Conservation (phyloP, 2,888 invertebrate genomes). For the Yponomeuta plumbellus region DNA sequence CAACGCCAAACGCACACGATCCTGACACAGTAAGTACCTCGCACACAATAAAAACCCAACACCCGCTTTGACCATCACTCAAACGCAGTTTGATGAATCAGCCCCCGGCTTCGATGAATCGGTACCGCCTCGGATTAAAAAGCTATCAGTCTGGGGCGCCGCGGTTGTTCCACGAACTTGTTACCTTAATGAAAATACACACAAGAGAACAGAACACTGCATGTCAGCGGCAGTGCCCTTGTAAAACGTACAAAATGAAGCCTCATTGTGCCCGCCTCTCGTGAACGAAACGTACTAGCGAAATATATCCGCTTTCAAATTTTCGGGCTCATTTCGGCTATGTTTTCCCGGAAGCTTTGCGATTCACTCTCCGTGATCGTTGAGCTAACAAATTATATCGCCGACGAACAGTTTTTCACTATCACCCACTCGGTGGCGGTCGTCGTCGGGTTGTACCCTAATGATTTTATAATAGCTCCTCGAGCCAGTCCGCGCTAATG, state of each 20-base stretch:
- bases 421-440: neutral
- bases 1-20: constrained; percentile 86
- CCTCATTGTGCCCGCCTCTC: constrained; percentile 14
- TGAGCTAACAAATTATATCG: neutral
- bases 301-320: constrained; percentile 33
- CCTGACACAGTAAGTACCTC: constrained; percentile 82
- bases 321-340: neutral
- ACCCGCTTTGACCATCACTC: neutral
- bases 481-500: constrained; percentile 15
- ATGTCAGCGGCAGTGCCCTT: neutral
- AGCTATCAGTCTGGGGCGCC: constrained; percentile 35
- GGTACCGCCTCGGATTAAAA: constrained; percentile 42
- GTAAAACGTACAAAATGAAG: constrained; percentile 10
- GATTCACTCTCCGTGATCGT: neutral
- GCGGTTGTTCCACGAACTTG: constrained; percentile 10
- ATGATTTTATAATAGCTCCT: constrained; percentile 21
- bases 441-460: neutral
- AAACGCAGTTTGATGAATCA: constrained; percentile 7
- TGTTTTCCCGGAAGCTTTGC: neutral
- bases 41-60: constrained; percentile 8
- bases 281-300: constrained; percentile 41
- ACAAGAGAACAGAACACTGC: constrained; percentile 5
- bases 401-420: constrained; percentile 1
- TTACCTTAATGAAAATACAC: constrained; percentile 4
- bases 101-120: constrained; percentile 32